Evolutionary conservation across 1,140 invertebrate genomes (phyloP), one percentile per base, ranked within the genome.

Genomic region (Araneus ventricosus): DNA sequence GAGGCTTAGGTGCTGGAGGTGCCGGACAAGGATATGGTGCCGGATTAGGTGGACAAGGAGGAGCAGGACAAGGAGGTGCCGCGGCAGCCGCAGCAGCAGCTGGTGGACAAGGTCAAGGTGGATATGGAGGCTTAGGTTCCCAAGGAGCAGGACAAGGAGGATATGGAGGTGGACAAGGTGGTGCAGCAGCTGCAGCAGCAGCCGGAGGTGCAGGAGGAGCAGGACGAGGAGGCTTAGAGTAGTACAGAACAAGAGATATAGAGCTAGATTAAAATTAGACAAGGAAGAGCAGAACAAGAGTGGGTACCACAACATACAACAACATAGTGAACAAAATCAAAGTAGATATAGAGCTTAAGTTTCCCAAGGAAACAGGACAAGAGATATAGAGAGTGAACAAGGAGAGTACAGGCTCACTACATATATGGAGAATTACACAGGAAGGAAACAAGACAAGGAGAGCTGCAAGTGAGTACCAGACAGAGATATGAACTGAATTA

Each of bases 1-100:
- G 4, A 34, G 63, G n/a, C n/a, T n/a, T n/a, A n/a, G n/a, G n/a
- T n/a, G n/a, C 34, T 93, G 75, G 67, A 63, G 57, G 93, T 3
- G 88, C 5, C 24, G 63, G 63, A n/a, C n/a, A 67, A n/a, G 63
- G 63, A 67, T 22, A n/a, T 6, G n/a, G 61, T n/a, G 61, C 24
- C 1, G 61, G 61, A 1, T n/a, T n/a, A 67, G 61, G 61, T 6
- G 61, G 61, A 67, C 0, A 24, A 3, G 61, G 61, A 1, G 30
- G 6, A n/a, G n/a, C n/a, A 37, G 34, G 30, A 39, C 3, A 3
- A 24, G 75, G 6, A 0, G 75, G 10, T 39, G 75, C 30, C 0
- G 63, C 7, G 2, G 30, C 10, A 10, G 27, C 67, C 10, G 27
- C 67, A 17, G 30, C 67, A 34, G 67, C 67, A 4, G 67, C 37